phyloP scores from a whole-genome alignment of 1,140 invertebrate species.

The Leptonema lineaticorne region DNA sequence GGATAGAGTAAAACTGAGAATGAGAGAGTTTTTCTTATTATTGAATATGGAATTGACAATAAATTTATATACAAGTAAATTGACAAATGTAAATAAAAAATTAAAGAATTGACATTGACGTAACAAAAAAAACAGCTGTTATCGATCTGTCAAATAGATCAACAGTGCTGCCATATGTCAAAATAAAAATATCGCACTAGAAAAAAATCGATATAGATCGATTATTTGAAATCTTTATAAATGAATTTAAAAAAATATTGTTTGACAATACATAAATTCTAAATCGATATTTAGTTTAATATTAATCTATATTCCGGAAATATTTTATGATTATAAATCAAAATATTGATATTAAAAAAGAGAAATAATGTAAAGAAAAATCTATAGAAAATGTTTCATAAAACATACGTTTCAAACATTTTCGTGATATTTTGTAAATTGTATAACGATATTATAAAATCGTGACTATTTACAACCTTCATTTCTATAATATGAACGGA shows the following conservation, averaged over 20 bases:
- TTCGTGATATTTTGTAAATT: no score
- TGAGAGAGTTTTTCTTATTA: neutral
- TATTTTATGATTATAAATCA: neutral
- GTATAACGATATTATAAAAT: no score
- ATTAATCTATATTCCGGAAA: neutral
- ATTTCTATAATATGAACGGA: neutral
- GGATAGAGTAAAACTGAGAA: neutral
- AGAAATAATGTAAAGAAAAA: no score
- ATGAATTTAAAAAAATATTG: no score
- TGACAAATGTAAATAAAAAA: neutral
- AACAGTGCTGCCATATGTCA: neutral
- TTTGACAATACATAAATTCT: neutral
- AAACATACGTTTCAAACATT: no score
- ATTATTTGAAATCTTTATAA: neutral
- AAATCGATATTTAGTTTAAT: neutral
- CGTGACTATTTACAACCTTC: no score
- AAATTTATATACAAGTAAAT: neutral
- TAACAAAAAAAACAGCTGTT: neutral
- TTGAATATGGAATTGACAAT: neutral
- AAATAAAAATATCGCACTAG: neutral
- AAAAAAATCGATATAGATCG: neutral
- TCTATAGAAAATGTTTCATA: no score
- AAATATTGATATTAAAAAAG: neutral
- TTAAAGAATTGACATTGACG: neutral
- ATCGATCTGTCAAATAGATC: neutral